Percentiles rank a stretch among this genome's conserved stretches.
Evolutionary conservation across 2,113 vertebrate genomes (phyloP).

Genomic region (Canis aureus): DNA sequence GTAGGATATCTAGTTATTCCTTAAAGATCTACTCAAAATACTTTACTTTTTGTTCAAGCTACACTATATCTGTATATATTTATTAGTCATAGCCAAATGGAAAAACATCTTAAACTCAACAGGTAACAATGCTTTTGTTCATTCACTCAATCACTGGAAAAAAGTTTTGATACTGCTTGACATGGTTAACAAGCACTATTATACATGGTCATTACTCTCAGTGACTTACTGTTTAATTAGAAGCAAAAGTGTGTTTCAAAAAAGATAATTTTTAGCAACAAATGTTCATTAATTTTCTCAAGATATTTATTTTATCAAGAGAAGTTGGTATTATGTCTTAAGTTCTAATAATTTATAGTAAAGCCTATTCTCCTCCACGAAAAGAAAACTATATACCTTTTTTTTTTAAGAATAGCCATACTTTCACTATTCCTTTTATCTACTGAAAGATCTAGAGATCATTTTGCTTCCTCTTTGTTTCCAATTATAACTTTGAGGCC

Average conservation of each 20-base stretch:
- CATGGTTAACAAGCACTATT: not conserved
- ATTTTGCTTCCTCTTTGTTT: slow-evolving; percentile 55
- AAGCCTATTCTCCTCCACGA: not conserved
- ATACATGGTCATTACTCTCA: not conserved
- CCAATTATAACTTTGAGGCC: slow-evolving; percentile 64
- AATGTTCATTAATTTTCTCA: not conserved
- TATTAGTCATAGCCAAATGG: not conserved
- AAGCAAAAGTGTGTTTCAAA: not conserved
- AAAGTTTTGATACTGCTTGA: not conserved
- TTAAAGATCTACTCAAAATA: slow-evolving; percentile 7
- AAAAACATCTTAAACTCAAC: not conserved
- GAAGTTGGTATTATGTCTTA: not conserved
- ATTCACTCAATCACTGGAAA: not conserved
- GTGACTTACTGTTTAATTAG: not conserved
- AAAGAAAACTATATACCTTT: not conserved
- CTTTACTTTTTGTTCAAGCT: not conserved
- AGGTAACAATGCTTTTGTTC: not conserved
- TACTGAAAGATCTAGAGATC: slow-evolving; percentile 43
- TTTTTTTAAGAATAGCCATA: not conserved
- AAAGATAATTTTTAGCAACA: slow-evolving; percentile 55
- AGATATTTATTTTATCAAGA: not conserved
- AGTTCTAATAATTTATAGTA: not conserved
- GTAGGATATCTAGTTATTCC: not conserved
- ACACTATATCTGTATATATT: not conserved
- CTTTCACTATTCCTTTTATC: slow-evolving; percentile 39